These are phyloP conservation scores for Caenorhabditis inopinata DNA, from an alignment of 1,140 invertebrate species.

Conservation along the genomic window DNA sequence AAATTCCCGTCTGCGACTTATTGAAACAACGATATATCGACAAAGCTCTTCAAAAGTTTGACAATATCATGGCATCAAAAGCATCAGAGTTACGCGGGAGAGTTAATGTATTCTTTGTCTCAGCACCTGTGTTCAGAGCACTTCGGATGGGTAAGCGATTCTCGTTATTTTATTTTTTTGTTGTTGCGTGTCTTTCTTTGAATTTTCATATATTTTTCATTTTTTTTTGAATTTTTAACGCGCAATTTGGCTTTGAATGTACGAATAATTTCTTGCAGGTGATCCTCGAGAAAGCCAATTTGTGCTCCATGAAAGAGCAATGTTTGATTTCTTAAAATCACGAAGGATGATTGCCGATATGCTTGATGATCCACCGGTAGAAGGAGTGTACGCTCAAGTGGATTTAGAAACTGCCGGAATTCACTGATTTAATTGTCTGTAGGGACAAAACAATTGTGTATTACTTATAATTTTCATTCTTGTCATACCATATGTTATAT, in stretches of 20 bases:
- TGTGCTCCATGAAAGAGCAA: constrained; percentile 42
- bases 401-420: constrained; percentile 39
- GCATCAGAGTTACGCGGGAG: constrained; percentile 41
- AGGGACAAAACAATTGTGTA: neutral
- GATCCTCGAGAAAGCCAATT: constrained; percentile 29
- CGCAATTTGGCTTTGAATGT: too few relatives aligned
- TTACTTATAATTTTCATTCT: neutral
- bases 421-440: constrained; percentile 27
- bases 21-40: constrained; percentile 43
- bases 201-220: neutral
- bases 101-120: constrained; percentile 45
- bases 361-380: constrained; percentile 27
- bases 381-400: constrained; percentile 36
- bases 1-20: constrained; percentile 40
- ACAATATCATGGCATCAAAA: neutral
- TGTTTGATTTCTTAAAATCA: constrained; percentile 47
- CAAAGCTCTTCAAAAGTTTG: constrained; percentile 37
- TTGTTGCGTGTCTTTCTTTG: neutral
- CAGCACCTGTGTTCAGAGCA: constrained; percentile 40
- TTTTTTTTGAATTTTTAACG: neutral
- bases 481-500: neutral
- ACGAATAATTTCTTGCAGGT: neutral
- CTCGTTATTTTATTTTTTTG: neutral
- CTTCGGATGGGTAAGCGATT: constrained; percentile 24
- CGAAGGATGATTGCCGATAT: constrained; percentile 45